Base-by-base conservation (phyloP, 2,797 vertebrate genomes). In the Cyclopterus lumpus region DNA sequence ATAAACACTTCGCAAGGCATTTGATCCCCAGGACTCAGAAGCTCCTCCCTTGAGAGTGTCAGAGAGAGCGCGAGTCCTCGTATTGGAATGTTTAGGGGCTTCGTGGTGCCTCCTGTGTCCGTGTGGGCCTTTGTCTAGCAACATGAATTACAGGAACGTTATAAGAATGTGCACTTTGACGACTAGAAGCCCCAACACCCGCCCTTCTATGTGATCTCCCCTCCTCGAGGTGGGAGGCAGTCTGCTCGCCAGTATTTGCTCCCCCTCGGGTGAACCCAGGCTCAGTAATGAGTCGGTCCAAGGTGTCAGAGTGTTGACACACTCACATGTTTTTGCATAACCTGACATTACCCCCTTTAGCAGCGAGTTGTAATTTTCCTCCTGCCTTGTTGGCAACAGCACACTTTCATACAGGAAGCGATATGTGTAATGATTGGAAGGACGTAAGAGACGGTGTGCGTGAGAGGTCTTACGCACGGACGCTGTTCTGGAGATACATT, bases 221-320 rank as follows among this genome's bases (percentile, higher is more conserved):
- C 62, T 59, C 55, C 24, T 40, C 4, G 73, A 81, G 68, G 81
- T 75, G 90, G 79, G 81, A 74, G 30, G 26, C 75, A 55, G 76
- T 40, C 65, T 63, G 60, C 73, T 79, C 51, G 62, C 9, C 22
- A 53, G 28, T 62, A 20, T 77, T 75, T 54, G 64, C 73, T 69
- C 78, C 66, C 44, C 42, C 79, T 77, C 55, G 44, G 42, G 55
- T 24, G 49, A 51, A 51, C 51, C 16, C 49, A 5, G 53, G 26
- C 71, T 82, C n/a, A 12, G 72, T 65, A 60, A 60, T 83, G 72
- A 89, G 71, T 90, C 85, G 76, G 70, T 65, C 63, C 36, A 60
- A 87, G 80, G 75, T 74, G 86, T 81, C 38, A 18, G 59, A 58
- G 80, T 53, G 77, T 72, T 81, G 85, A 88, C 79, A 84, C 69